Evolutionary conservation across 2,797 vertebrate genomes (phyloP).

Genomic region (Manis crassicaudata): DNA sequence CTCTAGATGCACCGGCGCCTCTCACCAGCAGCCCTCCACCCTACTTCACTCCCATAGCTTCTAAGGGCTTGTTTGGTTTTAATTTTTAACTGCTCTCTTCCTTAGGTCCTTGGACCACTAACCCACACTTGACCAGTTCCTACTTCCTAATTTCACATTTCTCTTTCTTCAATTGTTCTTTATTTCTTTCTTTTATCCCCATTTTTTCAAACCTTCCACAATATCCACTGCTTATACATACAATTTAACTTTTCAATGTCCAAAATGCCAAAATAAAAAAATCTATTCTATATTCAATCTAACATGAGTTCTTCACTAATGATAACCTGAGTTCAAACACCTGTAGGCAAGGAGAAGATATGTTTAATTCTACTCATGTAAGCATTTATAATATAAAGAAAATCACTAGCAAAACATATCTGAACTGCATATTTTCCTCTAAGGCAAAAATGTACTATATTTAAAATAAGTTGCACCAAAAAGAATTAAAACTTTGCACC

Average conservation of each 20-base stretch:
- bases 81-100: not conserved
- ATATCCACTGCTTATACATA: not conserved
- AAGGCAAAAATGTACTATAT: conserved; percentile 30
- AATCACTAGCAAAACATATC: not conserved
- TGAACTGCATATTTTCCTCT: not conserved
- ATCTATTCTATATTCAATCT: not conserved
- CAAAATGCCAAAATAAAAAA: not conserved
- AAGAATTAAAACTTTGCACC: conserved; percentile 6
- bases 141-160: not conserved
- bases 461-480: not conserved
- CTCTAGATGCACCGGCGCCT: not conserved
- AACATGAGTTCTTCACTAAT: not conserved
- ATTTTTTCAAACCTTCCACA: conserved; percentile 21
- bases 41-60: not conserved
- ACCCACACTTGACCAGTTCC: not conserved
- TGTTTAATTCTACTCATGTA: not conserved
- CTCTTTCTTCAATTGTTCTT: not conserved
- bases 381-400: not conserved
- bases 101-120: not conserved
- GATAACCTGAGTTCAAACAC: not conserved
- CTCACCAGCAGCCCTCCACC: not conserved
- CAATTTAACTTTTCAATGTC: not conserved
- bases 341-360: not conserved
- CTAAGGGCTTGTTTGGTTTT: not conserved
- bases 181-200: not conserved